Evolutionary conservation across 1,140 invertebrate species (phyloP), one percentile per base, ranked within the genome.

Genomic region (Hylaeus anthracinus): DNA sequence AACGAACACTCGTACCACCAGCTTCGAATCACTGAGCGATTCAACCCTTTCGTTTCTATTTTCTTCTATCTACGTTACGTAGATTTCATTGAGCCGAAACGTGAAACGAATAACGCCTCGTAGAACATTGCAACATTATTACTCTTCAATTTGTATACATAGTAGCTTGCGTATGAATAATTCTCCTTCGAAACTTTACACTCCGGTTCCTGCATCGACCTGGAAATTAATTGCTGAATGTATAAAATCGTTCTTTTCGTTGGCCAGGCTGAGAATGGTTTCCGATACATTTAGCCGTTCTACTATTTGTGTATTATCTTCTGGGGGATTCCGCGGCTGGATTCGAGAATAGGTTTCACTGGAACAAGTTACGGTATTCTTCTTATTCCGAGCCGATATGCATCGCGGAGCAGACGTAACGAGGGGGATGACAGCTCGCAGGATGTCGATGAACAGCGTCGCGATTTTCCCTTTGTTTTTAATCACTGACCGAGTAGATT

Each of bases 401-500:
- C 43, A 79, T 79, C 77, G 37, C 41, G 48, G 3, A 43, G 3
- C 70, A 26, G 43, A 73, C 43, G 43, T 58, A 73, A 66, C 61
- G 70, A 73, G 51, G 61, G 53, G 66, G 51, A 58, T 66, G 70
- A 55, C 64, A 67, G 79, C 10, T 37, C 15, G 72, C 70, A 74
- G 64, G 72, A 74, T 80, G 79, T 69, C 78, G 71, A 74, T 80
- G 61, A 79, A 64, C 78, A 65, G 41, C 51, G 78, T 80, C 79
- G 77, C 70, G 77, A 64, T 65, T 79, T 73, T 73, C 14, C 83
- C 66, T 85, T 85, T 85, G 83, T 85, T 81, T 85, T 85, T 85
- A 75, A 75, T 74, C 84, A 85, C 69, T 81, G 84, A 85, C 83
- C 83, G 83, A 81, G 77, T 56, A 85, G 84, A 85, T 75, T 45